Conservation (phyloP, 2,888 invertebrate genomes). For the Tiphia femorata region DNA sequence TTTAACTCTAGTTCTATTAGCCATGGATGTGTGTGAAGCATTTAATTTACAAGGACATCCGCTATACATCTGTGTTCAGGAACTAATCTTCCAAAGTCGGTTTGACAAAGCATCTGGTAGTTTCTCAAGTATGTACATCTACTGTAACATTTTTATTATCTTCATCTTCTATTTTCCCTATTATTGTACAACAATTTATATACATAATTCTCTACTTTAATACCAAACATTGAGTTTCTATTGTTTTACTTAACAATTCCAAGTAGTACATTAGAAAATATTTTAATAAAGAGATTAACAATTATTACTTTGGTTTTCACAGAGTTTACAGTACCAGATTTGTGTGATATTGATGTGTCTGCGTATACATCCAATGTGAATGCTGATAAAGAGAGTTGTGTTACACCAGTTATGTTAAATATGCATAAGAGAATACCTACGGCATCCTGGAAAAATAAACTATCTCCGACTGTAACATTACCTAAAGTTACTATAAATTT, state of each 20-base stretch:
- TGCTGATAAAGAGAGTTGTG: conserved; percentile 21
- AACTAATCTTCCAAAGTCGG: conserved; percentile 42
- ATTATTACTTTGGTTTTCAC: conserved; percentile 1
- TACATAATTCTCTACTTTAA: too few relatives aligned
- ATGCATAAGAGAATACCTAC: conserved; percentile 24
- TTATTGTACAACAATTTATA: not conserved
- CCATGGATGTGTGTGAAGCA: conserved; percentile 41
- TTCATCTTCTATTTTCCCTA: not conserved
- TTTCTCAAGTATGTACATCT: conserved; percentile 35
- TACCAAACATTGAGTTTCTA: too few relatives aligned
- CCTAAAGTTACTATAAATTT: conserved; percentile 38
- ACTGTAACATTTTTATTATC: not conserved
- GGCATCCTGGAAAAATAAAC: conserved; percentile 39
- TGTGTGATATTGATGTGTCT: conserved; percentile 32
- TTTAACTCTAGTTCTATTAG: conserved; percentile 38
- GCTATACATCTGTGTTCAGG: conserved; percentile 44
- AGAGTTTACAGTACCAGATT: conserved; percentile 48
- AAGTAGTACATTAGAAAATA: not conserved
- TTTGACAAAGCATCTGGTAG: conserved; percentile 32
- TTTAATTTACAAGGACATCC: conserved; percentile 52
- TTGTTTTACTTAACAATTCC: conserved; percentile 3
- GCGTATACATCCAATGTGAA: conserved; percentile 18
- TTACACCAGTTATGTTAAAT: conserved; percentile 38
- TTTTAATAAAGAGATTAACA: too few relatives aligned
- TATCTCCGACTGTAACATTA: conserved; percentile 45